phyloP scores from a whole-genome alignment of 2,113 vertebrate species.

The Sisor rabdophorus region DNA sequence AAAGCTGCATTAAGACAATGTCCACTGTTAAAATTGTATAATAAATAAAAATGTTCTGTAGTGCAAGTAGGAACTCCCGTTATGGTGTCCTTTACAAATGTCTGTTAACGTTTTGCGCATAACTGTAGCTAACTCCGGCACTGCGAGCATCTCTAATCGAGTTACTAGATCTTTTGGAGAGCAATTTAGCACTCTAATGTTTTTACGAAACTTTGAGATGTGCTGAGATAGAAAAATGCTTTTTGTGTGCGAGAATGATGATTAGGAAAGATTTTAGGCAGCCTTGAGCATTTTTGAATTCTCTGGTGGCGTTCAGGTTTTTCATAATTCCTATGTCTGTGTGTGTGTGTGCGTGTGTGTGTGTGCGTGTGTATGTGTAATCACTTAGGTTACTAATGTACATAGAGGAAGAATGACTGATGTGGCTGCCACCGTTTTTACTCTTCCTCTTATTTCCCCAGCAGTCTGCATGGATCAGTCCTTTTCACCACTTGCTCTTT shows the following conservation, averaged over 20 bases:
- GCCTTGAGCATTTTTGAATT: neutral
- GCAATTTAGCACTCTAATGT: neutral
- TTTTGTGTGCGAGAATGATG: neutral
- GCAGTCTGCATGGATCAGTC: neutral
- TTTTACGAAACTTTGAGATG: no score
- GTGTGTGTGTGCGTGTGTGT: no score
- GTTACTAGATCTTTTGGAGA: neutral
- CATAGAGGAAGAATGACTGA: conserved; percentile 9
- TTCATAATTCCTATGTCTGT: no score
- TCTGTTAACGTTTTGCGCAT: no score
- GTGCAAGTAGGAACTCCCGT: no score
- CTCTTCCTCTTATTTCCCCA: neutral
- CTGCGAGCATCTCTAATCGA: neutral
- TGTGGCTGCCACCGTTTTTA: neutral
- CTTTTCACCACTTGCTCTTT: neutral
- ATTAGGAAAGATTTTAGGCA: neutral
- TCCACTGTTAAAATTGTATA: no score
- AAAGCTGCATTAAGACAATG: no score
- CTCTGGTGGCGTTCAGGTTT: neutral
- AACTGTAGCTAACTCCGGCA: no score
- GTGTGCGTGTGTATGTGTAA: neutral
- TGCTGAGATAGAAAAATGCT: neutral
- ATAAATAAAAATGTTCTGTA: no score
- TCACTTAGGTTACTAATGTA: neutral
- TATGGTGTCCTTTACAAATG: no score